These are phyloP conservation scores for Connochaetes taurinus DNA, from an alignment of 2,113 vertebrate genomes.

Conservation along the genomic window DNA sequence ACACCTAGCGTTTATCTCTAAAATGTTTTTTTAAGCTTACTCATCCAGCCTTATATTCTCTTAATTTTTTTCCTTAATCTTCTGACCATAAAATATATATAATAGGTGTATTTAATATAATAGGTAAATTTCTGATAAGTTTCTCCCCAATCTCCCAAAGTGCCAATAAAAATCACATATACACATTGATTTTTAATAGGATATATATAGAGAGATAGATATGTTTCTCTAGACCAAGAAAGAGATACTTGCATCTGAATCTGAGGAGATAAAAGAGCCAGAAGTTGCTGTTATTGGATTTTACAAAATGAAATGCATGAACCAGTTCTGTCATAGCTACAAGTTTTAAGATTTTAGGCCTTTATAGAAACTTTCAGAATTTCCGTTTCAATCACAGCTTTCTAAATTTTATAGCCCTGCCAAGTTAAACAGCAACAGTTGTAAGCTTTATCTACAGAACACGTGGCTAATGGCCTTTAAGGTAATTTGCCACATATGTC, in stretches of 20 bases:
- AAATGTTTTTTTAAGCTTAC: not conserved
- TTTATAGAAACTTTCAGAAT: conserved; percentile 30
- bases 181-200: not conserved
- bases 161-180: not conserved
- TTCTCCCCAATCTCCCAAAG: not conserved
- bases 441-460: conserved; percentile 54
- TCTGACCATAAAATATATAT: not conserved
- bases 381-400: conserved; percentile 40
- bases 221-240: not conserved
- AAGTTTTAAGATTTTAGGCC: conserved; percentile 13
- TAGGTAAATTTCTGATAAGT: not conserved
- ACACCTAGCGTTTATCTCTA: not conserved
- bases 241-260: not conserved
- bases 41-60: not conserved
- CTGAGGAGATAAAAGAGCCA: not conserved
- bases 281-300: not conserved
- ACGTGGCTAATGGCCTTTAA: conserved; percentile 61
- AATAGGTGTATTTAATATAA: not conserved
- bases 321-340: not conserved
- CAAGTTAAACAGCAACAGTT: conserved; percentile 56
- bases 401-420: conserved; percentile 53
- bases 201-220: not conserved
- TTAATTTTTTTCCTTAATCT: not conserved
- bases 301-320: not conserved
- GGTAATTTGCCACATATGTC: conserved; percentile 34